phyloP scores from a whole-genome alignment of 2,113 vertebrate genomes.

The Lota lota region DNA sequence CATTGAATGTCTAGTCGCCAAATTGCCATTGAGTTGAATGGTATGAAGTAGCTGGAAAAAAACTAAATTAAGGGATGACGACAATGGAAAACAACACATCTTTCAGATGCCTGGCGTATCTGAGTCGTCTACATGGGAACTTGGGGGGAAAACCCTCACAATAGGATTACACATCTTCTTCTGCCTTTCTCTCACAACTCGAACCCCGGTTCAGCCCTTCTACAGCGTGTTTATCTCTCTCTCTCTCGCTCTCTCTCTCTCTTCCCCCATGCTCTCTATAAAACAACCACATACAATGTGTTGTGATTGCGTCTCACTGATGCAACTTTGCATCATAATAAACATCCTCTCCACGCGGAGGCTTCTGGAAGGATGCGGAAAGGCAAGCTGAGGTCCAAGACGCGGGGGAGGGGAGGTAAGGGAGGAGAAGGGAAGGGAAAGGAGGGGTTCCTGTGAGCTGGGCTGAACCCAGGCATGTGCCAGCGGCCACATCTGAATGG shows the following conservation, averaged over 20 bases:
- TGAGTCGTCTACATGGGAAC: constrained; percentile 16
- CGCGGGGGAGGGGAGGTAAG: constrained; percentile 49
- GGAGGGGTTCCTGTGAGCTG: constrained; percentile 61
- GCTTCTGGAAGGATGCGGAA: constrained; percentile 61
- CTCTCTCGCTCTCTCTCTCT: too few relatives aligned
- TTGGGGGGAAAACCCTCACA: constrained; percentile 17
- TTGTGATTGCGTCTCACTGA: constrained; percentile 57
- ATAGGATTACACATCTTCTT: constrained; percentile 31
- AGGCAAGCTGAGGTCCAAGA: constrained; percentile 61
- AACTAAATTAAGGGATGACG: too few relatives aligned
- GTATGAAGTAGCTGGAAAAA: too few relatives aligned
- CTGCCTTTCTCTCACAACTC: background rate
- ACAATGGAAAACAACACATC: too few relatives aligned
- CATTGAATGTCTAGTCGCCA: too few relatives aligned
- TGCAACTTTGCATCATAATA: constrained; percentile 71
- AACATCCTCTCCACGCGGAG: constrained; percentile 57
- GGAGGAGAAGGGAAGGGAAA: constrained; percentile 19
- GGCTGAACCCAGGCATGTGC: constrained; percentile 53
- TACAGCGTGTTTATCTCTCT: background rate
- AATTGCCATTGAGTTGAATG: too few relatives aligned
- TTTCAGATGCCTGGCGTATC: too few relatives aligned
- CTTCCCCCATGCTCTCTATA: constrained; percentile 28
- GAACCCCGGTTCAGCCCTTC: constrained; percentile 37
- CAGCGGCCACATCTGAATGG: constrained; percentile 57
- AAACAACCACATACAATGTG: constrained; percentile 49